Conservation (phyloP, 1,140 invertebrate genomes). For the Drosophila bipectinata region DNA sequence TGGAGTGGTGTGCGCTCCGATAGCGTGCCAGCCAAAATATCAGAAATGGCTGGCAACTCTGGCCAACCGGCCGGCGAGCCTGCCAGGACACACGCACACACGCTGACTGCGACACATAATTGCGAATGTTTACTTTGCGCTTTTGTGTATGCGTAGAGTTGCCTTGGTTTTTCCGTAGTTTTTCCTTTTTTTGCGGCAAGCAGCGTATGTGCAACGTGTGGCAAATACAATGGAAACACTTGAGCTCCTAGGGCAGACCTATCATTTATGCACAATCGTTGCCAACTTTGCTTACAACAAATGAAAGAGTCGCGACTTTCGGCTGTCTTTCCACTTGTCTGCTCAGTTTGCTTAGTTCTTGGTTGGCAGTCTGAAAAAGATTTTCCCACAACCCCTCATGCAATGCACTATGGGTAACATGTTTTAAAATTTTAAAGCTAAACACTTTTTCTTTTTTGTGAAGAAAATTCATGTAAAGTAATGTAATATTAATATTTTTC, state of each 20-base stretch:
- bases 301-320: constrained; percentile 64
- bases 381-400: constrained; percentile 5
- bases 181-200: constrained; percentile 32
- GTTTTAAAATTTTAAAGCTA: too few species aligned
- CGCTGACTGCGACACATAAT: constrained; percentile 54
- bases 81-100: constrained; percentile 4
- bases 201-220: constrained; percentile 71
- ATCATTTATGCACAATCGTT: constrained; percentile 82
- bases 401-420: constrained; percentile 19
- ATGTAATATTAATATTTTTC: too few species aligned
- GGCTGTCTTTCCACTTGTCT: constrained; percentile 60
- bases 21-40: constrained; percentile 77
- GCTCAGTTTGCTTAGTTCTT: constrained; percentile 40
- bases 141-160: constrained; percentile 60
- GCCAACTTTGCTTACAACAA: constrained; percentile 67
- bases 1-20: constrained; percentile 71
- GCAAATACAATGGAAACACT: constrained; percentile 60
- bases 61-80: constrained; percentile 43
- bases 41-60: constrained; percentile 74
- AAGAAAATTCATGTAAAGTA: too few species aligned
- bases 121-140: constrained; percentile 68
- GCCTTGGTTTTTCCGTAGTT: constrained; percentile 21
- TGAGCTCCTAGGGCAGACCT: constrained; percentile 26
- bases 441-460: too few species aligned
- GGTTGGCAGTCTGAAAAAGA: constrained; percentile 13